Evolutionary conservation across 2,888 invertebrate species (phyloP).

Genomic region (Drosophila fulvimacula): DNA sequence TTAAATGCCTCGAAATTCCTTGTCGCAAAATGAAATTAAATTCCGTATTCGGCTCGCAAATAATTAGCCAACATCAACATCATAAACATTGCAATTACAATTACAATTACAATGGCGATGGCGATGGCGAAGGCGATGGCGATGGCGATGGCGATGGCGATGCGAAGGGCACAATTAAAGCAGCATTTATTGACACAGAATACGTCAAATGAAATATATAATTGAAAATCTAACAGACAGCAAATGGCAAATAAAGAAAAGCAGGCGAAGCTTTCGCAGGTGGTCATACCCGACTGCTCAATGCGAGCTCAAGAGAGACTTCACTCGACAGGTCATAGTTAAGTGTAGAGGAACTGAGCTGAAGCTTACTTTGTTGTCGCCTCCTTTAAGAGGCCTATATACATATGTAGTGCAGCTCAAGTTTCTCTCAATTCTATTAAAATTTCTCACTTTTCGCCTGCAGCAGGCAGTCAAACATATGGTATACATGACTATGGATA

Average conservation of each 20-base stretch:
- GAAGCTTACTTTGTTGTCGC: too few relatives aligned
- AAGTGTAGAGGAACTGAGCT: too few relatives aligned
- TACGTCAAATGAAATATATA: constrained; percentile 17
- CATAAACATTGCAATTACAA: constrained; percentile 42
- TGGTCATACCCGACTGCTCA: background rate
- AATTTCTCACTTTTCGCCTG: too few relatives aligned
- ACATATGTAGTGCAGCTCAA: too few relatives aligned
- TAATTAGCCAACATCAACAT: constrained; percentile 28
- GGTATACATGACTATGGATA: too few relatives aligned
- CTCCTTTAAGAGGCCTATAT: too few relatives aligned
- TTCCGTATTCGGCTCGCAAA: constrained; percentile 39
- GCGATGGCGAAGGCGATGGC: background rate
- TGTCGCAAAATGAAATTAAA: constrained; percentile 35
- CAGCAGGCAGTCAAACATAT: too few relatives aligned
- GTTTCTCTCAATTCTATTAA: too few relatives aligned
- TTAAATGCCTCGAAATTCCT: constrained; percentile 49
- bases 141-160: constrained; percentile 14
- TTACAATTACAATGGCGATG: constrained; percentile 33
- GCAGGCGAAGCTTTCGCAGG: too few relatives aligned
- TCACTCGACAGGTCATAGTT: too few relatives aligned
- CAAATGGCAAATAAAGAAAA: background rate
- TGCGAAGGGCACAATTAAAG: constrained; percentile 19
- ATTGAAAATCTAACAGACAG: constrained; percentile 6
- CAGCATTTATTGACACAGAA: constrained; percentile 37
- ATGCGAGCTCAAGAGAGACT: background rate